phyloP scores from a whole-genome alignment of 2,888 invertebrate species.

The Cordylochernes scorpioides region DNA sequence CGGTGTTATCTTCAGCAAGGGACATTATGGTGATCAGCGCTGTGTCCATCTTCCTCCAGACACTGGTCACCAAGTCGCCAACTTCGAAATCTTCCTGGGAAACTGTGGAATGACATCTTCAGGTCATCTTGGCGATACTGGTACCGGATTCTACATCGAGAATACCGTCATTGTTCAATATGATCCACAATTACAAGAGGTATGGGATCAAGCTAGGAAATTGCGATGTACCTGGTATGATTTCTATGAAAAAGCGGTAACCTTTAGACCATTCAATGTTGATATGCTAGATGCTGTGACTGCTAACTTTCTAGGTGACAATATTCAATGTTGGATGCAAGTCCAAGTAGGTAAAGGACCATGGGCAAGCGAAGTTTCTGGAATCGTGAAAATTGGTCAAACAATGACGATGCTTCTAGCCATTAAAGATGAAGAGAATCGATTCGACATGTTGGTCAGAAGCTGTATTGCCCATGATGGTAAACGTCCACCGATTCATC shows the following conservation, averaged over 20 bases:
- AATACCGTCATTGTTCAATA: slow-evolving; percentile 71
- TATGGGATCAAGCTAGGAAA: slow-evolving; percentile 80
- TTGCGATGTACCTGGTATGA: slow-evolving; percentile 81
- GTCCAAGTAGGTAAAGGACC: slow-evolving; percentile 85
- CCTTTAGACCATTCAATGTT: slow-evolving; percentile 65
- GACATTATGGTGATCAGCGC: slow-evolving; percentile 35
- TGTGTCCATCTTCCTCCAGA: slow-evolving; percentile 75
- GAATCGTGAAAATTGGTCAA: slow-evolving; percentile 79
- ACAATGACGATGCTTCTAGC: slow-evolving; percentile 90
- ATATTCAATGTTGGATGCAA: slow-evolving; percentile 89
- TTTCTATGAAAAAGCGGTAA: slow-evolving; percentile 78
- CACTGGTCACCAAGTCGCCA: slow-evolving; percentile 63
- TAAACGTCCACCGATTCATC: slow-evolving; percentile 64
- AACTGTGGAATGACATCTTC: slow-evolving; percentile 78
- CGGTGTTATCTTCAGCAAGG: slow-evolving; percentile 84
- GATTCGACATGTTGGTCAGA: slow-evolving; percentile 77
- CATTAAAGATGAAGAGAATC: slow-evolving; percentile 80
- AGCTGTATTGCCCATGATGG: slow-evolving; percentile 85
- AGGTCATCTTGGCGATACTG: slow-evolving; percentile 32
- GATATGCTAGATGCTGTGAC: slow-evolving; percentile 82
- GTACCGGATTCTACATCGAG: slow-evolving; percentile 72
- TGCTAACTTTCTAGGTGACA: slow-evolving; percentile 78
- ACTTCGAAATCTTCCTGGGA: slow-evolving; percentile 71
- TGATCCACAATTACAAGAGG: slow-evolving; percentile 76
- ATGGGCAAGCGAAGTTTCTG: slow-evolving; percentile 85